Evolutionary conservation across 2,797 vertebrate genomes (phyloP).

Genomic region (Catostomus latipinnis): DNA sequence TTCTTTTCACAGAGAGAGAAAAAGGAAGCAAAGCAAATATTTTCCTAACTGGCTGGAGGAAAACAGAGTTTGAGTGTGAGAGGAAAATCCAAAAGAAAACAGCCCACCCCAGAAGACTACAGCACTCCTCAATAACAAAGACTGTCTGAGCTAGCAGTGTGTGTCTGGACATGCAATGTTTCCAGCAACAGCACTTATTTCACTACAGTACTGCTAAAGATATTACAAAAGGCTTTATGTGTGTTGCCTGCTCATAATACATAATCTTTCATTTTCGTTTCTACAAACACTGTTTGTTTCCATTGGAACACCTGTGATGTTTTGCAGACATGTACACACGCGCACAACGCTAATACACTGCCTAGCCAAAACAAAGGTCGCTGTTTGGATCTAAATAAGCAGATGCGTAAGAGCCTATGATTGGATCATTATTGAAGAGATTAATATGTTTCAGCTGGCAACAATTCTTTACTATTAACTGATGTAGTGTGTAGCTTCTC

Average conservation of each 20-base stretch:
- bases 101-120: constrained; percentile 36
- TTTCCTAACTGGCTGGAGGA: constrained; percentile 30
- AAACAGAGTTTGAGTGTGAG: constrained; percentile 31
- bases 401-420: too few species aligned
- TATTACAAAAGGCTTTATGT: constrained; percentile 38
- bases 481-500: too few species aligned
- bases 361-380: too few species aligned
- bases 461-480: too few species aligned
- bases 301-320: constrained; percentile 34
- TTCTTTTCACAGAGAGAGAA: neutral
- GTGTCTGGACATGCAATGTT: constrained; percentile 22
- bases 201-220: neutral
- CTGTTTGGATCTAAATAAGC: too few species aligned
- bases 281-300: constrained; percentile 7
- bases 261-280: neutral
- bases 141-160: constrained; percentile 3
- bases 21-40: constrained; percentile 37
- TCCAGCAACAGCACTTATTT: constrained; percentile 2
- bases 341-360: too few species aligned
- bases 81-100: constrained; percentile 34
- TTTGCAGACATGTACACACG: neutral
- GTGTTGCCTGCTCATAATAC: constrained; percentile 21
- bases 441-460: too few species aligned
- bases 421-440: too few species aligned
- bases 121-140: constrained; percentile 35